phyloP scores from a whole-genome alignment of 2,113 vertebrate species.

The Grallaria varia region DNA sequence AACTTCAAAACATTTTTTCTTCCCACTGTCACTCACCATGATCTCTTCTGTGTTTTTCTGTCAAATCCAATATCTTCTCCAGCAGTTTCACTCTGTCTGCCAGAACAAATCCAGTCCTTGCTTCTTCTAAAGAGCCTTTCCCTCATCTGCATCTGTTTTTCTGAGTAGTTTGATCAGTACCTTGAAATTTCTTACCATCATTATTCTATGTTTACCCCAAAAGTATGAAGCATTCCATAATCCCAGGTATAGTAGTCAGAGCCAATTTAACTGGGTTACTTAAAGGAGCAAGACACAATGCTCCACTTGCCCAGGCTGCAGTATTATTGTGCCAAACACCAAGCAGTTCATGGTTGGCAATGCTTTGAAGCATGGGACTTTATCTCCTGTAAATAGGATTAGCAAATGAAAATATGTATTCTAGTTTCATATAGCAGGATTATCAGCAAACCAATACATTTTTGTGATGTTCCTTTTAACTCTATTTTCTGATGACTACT shows the following conservation, averaged over 20 bases:
- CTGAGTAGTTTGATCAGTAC: not conserved
- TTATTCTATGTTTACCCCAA: not conserved
- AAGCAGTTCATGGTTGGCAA: not conserved
- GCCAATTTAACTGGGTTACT: not conserved
- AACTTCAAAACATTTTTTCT: constrained; percentile 22
- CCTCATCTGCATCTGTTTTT: not conserved
- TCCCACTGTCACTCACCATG: constrained; percentile 26
- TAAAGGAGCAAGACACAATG: not conserved
- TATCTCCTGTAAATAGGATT: constrained; percentile 42
- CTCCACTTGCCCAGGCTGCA: not conserved
- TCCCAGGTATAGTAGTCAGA: not conserved
- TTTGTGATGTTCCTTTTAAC: not conserved
- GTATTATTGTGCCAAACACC: not conserved
- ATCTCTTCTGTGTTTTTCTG: constrained; percentile 20
- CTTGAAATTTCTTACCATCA: not conserved
- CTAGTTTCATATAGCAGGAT: constrained; percentile 32
- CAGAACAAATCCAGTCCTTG: not conserved
- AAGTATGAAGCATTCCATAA: not conserved
- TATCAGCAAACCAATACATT: not conserved
- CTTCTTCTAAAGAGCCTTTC: not conserved
- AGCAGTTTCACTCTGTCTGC: not conserved
- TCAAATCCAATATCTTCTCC: constrained; percentile 37
- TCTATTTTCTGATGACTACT: not conserved
- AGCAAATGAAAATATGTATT: constrained; percentile 37
- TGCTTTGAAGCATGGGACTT: not conserved